A percentile compares a stretch with the other conserved stretches of the same genome.
Evolutionary conservation across 1,140 invertebrate genomes (phyloP).

Genomic region (Bombus difficillimus): DNA sequence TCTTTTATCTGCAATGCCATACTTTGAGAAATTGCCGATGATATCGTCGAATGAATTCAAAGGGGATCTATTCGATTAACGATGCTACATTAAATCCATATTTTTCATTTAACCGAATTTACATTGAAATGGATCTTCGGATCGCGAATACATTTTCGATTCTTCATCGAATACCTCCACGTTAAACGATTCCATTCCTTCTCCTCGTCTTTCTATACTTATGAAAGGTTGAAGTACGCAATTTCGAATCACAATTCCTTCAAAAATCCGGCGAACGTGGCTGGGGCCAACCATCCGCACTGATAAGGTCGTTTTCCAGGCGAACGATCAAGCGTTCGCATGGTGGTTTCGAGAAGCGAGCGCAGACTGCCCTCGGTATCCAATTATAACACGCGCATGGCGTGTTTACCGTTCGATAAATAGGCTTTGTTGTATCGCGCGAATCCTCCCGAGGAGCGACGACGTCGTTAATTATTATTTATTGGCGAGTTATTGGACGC

Average conservation of each 20-base stretch:
- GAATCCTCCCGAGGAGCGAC: constrained; percentile 37
- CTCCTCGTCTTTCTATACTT: not conserved
- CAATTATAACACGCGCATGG: constrained; percentile 46
- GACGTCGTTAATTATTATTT: constrained; percentile 62
- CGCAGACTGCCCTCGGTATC: constrained; percentile 17
- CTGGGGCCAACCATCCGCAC: not conserved
- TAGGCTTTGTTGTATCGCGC: constrained; percentile 31
- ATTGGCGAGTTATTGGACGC: constrained; percentile 25
- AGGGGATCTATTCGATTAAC: not conserved
- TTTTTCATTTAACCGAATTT: too few species aligned
- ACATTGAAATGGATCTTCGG: too few species aligned
- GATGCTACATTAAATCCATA: not conserved
- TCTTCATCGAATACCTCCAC: not conserved
- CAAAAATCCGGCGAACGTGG: not conserved
- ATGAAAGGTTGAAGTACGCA: not conserved
- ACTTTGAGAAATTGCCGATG: not conserved
- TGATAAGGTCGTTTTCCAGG: constrained; percentile 43
- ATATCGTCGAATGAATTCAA: too few species aligned
- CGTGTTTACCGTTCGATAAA: constrained; percentile 37
- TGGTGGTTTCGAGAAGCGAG: not conserved
- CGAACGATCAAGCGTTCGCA: constrained; percentile 37
- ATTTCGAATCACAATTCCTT: not conserved
- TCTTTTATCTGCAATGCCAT: not conserved
- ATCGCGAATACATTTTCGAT: not conserved
- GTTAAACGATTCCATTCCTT: not conserved